Percentiles rank a stretch among this genome's conserved stretches.
Evolutionary conservation across 1,140 invertebrate species (phyloP).

Genomic region (Dryas iulia): DNA sequence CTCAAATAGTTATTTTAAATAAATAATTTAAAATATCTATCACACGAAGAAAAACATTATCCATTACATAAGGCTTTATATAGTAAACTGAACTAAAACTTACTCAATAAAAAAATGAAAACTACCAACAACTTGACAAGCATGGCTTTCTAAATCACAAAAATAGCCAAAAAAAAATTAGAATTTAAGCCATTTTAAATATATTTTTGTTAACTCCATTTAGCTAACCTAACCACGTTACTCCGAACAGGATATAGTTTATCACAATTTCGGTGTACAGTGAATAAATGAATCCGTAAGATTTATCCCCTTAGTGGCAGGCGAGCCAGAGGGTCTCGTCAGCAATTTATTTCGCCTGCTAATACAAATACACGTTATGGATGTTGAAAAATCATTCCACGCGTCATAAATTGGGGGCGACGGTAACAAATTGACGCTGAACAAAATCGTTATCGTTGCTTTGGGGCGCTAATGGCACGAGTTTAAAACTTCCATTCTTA

Average conservation of each 20-base stretch:
- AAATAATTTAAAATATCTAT: too few species aligned
- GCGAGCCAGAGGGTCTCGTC: slow-evolving; percentile 1
- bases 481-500: slow-evolving; percentile 5
- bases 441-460: slow-evolving; percentile 6
- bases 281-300: slow-evolving; percentile 1
- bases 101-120: too few species aligned
- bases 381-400: slow-evolving; percentile 13
- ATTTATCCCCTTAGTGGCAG: neutral
- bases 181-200: too few species aligned
- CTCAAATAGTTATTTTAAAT: too few species aligned
- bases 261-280: neutral
- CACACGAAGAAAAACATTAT: too few species aligned
- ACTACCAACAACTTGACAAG: too few species aligned
- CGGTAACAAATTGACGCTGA: slow-evolving; percentile 5
- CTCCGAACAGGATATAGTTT: neutral
- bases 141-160: too few species aligned
- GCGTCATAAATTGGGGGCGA: slow-evolving; percentile 11
- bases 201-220: neutral
- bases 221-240: neutral
- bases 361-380: slow-evolving; percentile 3
- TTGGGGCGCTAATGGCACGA: neutral
- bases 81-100: too few species aligned
- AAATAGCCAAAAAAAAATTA: too few species aligned
- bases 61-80: too few species aligned
- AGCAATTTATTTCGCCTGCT: slow-evolving; percentile 1